Percentiles rank a stretch among this genome's conserved stretches.
Conservation (phyloP, 2,888 invertebrate species). For the Brenthis ino region DNA sequence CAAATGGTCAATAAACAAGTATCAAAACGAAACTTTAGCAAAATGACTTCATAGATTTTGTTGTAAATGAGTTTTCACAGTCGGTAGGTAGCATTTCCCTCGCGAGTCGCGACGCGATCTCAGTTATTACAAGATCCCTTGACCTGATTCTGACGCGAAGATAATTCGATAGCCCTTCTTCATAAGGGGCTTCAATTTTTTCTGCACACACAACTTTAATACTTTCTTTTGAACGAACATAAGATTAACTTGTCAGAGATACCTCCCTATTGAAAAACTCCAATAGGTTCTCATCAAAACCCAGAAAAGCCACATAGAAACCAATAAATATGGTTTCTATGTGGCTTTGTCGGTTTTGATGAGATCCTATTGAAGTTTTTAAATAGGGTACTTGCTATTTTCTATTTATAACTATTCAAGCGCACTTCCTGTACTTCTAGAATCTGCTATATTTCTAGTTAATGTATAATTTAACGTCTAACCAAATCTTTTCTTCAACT, state of each 20-base stretch:
- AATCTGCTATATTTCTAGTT: too few species aligned
- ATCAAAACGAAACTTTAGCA: too few species aligned
- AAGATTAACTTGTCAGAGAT: not conserved
- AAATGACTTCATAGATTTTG: not conserved
- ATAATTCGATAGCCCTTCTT: conserved; percentile 55
- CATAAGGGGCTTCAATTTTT: conserved; percentile 27
- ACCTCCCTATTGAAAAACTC: too few species aligned
- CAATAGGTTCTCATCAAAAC: too few species aligned
- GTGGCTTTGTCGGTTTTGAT: too few species aligned
- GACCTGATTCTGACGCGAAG: conserved; percentile 56
- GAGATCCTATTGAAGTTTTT: too few species aligned
- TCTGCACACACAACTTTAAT: conserved; percentile 8
- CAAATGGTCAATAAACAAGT: too few species aligned
- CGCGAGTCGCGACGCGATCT: conserved; percentile 20
- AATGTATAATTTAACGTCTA: too few species aligned
- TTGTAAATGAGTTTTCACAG: conserved; percentile 32
- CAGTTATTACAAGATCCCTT: conserved; percentile 52
- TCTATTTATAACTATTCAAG: not conserved
- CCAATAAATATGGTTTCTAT: too few species aligned
- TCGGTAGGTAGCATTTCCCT: conserved; percentile 31
- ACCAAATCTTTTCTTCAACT: too few species aligned
- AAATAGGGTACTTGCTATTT: not conserved
- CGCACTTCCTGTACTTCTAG: too few species aligned
- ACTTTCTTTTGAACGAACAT: conserved; percentile 6
- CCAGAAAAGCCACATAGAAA: too few species aligned